Base-by-base conservation (phyloP, 1,140 invertebrate species). In the Leptoteleia sp. region DNA sequence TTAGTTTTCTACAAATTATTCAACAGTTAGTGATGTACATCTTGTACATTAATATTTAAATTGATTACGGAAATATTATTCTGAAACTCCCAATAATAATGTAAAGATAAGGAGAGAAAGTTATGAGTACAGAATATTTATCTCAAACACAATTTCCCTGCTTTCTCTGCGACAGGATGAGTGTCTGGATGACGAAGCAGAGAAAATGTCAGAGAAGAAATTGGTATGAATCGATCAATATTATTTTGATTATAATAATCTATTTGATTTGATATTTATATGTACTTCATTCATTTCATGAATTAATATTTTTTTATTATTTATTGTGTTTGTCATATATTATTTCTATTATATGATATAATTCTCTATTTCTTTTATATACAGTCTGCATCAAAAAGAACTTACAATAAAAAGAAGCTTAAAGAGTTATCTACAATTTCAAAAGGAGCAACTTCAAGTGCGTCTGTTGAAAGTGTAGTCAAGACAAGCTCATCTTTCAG, bases 331-430 rank as follows among this genome's bases (percentile, higher is more conserved):
- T n/a, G n/a, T n/a, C n/a, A n/a, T n/a, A n/a, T n/a, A n/a, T n/a
- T n/a, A n/a, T n/a, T n/a, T n/a, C n/a, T n/a, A n/a, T n/a, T n/a
- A n/a, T n/a, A n/a, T n/a, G n/a, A n/a, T n/a, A n/a, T n/a, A n/a
- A n/a, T n/a, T n/a, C n/a, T 35, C 11, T 25, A 13, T 55, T 4
- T 55, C 6, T 29, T 29, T 7, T 16, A 40, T 15, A 27, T 57
- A 29, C 11, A 83, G 80, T 57, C 62, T 11, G 13, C 83, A 22
- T 68, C 81, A 3, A 89, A 89, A 71, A 71, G 86, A 61, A 80
- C 83, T 0, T 88, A 85, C 15, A 88, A 85, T 33, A 89, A 87
- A 68, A 87, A 71, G 55, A 87, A 88, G 29, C 61, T 80, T 27
- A 89, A 87, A 13, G 81, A 84, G 11, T 19, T 54, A 12, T 31